phyloP scores from a whole-genome alignment of 2,113 vertebrate species.

The Synodontis membranacea region DNA sequence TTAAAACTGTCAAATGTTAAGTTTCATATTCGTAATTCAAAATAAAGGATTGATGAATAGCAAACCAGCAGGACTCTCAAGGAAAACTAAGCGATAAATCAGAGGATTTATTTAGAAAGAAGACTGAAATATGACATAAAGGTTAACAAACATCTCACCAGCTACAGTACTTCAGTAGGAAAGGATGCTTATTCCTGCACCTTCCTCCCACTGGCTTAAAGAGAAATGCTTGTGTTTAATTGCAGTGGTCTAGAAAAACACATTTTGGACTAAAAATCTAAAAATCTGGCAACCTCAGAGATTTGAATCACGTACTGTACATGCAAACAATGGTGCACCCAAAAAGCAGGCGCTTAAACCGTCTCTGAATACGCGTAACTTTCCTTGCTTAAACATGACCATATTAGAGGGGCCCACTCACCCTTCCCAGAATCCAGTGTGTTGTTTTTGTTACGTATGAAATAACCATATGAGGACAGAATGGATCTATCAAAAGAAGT shows the following conservation, averaged over 20 bases:
- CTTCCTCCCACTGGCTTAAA: too few species aligned
- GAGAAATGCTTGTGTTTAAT: too few species aligned
- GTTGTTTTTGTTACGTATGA: too few species aligned
- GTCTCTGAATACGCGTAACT: neutral
- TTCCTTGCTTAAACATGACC: neutral
- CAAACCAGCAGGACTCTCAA: neutral
- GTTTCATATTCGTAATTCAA: neutral
- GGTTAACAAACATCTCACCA: neutral
- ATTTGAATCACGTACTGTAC: neutral
- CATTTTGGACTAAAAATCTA: too few species aligned
- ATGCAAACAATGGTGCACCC: neutral
- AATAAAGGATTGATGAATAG: neutral
- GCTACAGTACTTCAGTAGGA: neutral
- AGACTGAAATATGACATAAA: neutral
- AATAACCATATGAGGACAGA: too few species aligned
- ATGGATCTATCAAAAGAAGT: too few species aligned
- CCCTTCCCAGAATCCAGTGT: too few species aligned
- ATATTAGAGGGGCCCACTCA: too few species aligned
- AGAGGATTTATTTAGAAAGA: neutral
- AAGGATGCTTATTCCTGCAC: too few species aligned
- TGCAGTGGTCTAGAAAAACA: neutral
- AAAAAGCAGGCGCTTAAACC: neutral
- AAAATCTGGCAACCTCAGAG: neutral
- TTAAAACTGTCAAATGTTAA: neutral
- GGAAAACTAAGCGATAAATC: neutral